These are phyloP conservation scores for Spheniscus mendiculus DNA, from an alignment of 2,113 vertebrate species.

Conservation along the genomic window DNA sequence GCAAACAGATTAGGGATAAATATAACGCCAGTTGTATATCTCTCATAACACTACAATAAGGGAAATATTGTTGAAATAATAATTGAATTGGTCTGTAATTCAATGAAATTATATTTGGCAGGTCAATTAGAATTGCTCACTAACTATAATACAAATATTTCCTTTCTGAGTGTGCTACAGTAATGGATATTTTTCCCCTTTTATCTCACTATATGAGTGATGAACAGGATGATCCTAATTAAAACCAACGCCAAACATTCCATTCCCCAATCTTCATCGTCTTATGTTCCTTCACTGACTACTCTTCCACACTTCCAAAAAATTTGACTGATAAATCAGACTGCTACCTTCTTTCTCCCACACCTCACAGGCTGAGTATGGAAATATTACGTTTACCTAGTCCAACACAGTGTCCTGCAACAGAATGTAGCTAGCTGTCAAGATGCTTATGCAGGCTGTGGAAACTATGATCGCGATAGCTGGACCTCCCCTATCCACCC, in stretches of 20 bases:
- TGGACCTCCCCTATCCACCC: background rate
- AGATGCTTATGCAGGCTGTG: background rate
- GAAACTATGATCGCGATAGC: background rate
- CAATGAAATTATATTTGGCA: background rate
- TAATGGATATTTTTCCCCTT: background rate
- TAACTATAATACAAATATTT: background rate
- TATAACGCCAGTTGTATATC: background rate
- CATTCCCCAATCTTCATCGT: background rate
- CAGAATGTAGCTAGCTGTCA: background rate
- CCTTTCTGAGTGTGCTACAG: background rate
- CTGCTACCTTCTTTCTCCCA: conserved; percentile 9
- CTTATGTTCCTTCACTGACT: background rate
- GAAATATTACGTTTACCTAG: background rate
- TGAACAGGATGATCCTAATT: conserved; percentile 46
- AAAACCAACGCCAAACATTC: conserved; percentile 36
- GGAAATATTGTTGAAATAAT: background rate
- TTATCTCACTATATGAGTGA: background rate
- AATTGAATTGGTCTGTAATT: background rate
- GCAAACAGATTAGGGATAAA: background rate
- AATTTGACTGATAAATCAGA: conserved; percentile 20
- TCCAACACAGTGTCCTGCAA: background rate
- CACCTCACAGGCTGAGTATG: background rate
- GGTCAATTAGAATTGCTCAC: background rate
- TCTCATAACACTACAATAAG: background rate
- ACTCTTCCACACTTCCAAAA: background rate